phyloP scores from a whole-genome alignment of 2,888 invertebrate species.

The Blastobasis adustella region DNA sequence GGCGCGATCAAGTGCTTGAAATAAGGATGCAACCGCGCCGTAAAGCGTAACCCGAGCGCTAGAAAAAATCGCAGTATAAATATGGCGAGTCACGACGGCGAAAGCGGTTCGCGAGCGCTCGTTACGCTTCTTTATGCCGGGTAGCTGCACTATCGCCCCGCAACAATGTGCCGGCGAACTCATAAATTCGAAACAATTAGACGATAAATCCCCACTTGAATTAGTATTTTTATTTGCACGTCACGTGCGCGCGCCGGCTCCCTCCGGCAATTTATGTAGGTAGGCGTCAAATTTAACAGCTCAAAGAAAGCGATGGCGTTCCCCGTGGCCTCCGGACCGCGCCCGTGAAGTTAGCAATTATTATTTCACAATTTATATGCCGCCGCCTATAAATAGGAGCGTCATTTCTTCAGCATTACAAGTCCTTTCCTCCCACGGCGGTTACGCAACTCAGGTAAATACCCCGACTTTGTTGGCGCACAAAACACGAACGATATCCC shows the following conservation, averaged over 20 bases:
- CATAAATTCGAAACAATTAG: constrained; percentile 65
- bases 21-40: constrained; percentile 5
- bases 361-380: constrained; percentile 48
- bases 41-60: constrained; percentile 25
- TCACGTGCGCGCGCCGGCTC: constrained; percentile 56
- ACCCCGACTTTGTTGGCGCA: too few relatives aligned
- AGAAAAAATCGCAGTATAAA: constrained; percentile 33
- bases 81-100: constrained; percentile 44
- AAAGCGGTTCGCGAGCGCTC: constrained; percentile 31
- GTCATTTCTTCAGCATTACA: too few relatives aligned
- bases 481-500: too few relatives aligned
- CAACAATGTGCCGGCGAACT: constrained; percentile 49
- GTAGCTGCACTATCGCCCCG: constrained; percentile 39
- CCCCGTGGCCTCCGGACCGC: constrained; percentile 38
- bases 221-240: constrained; percentile 64
- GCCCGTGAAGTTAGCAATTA: constrained; percentile 54
- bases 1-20: constrained; percentile 2
- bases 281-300: constrained; percentile 60
- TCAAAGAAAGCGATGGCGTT: constrained; percentile 54
- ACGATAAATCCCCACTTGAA: constrained; percentile 58
- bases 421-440: too few relatives aligned
- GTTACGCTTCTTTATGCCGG: constrained; percentile 48
- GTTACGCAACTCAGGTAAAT: too few relatives aligned
- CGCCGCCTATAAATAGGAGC: constrained; percentile 7
- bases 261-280: constrained; percentile 52